phyloP scores from a whole-genome alignment of 2,888 invertebrate species.

The Amaurobius ferox region DNA sequence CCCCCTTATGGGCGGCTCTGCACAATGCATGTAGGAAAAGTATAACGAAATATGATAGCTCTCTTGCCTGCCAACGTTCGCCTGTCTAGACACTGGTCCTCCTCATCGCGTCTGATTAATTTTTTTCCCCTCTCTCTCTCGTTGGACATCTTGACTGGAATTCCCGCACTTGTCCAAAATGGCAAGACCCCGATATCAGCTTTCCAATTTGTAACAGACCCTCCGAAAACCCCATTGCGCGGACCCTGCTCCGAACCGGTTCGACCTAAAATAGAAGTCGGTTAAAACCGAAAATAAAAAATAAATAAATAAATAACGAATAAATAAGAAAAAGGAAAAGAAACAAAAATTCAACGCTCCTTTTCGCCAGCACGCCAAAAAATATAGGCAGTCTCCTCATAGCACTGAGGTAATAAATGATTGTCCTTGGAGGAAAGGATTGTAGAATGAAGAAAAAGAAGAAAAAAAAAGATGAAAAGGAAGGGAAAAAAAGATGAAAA shows the following conservation, averaged over 20 bases:
- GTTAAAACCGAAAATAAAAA: constrained; percentile 16
- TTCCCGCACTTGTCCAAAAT: background rate
- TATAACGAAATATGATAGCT: background rate
- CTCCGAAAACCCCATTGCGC: background rate
- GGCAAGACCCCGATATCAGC: background rate
- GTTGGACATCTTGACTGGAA: background rate
- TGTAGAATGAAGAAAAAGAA: constrained; percentile 22
- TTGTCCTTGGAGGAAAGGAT: constrained; percentile 46
- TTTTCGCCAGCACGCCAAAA: constrained; percentile 41
- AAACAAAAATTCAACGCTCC: constrained; percentile 23
- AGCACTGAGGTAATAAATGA: constrained; percentile 19
- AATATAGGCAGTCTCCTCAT: constrained; percentile 20
- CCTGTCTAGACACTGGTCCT: background rate
- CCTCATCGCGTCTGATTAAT: background rate
- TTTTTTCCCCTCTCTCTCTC: background rate
- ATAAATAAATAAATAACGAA: background rate
- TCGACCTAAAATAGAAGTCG: background rate
- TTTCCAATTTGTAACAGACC: constrained; percentile 13
- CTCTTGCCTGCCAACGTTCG: too few species aligned
- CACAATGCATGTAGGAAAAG: too few species aligned
- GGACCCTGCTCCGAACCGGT: background rate
- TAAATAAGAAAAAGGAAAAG: background rate
- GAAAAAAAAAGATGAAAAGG: constrained; percentile 9
- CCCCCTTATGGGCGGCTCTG: too few species aligned
- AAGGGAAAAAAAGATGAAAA: constrained; percentile 12